A percentile compares a stretch with the other conserved stretches of the same genome.
Evolutionary conservation across 2,113 vertebrate genomes (phyloP).

Genomic region (Tretioscincus oriximinensis): DNA sequence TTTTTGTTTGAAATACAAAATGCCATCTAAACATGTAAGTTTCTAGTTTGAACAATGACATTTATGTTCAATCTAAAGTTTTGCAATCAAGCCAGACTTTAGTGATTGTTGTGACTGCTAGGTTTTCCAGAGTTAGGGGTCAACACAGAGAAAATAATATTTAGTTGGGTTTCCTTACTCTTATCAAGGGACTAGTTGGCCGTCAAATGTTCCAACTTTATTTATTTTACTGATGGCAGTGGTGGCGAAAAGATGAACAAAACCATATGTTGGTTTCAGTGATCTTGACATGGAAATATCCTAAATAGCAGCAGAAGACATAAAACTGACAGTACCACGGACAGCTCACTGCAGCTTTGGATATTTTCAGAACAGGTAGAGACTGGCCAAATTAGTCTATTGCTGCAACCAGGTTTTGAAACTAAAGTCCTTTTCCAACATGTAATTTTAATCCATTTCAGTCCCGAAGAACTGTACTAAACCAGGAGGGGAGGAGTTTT

Average conservation of each 20-base stretch:
- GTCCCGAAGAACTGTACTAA: too few relatives aligned
- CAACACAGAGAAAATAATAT: too few relatives aligned
- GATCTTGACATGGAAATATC: neutral
- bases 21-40: neutral
- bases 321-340: neutral
- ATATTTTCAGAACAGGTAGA: neutral
- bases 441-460: too few relatives aligned
- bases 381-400: too few relatives aligned
- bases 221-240: too few relatives aligned
- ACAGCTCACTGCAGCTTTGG: neutral
- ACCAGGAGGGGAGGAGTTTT: too few relatives aligned
- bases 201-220: too few relatives aligned
- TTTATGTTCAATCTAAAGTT: neutral
- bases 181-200: too few relatives aligned
- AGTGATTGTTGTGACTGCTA: neutral
- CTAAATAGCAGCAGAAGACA: neutral
- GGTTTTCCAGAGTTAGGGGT: too few relatives aligned
- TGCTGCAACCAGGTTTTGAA: neutral
- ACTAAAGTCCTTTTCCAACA: neutral
- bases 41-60: neutral
- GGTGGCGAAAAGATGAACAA: too few relatives aligned
- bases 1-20: neutral
- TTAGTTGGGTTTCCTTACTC: too few relatives aligned
- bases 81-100: neutral
- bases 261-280: too few relatives aligned